Base-by-base conservation (phyloP, 2,113 vertebrate genomes). In the Dicentrarchus labrax region DNA sequence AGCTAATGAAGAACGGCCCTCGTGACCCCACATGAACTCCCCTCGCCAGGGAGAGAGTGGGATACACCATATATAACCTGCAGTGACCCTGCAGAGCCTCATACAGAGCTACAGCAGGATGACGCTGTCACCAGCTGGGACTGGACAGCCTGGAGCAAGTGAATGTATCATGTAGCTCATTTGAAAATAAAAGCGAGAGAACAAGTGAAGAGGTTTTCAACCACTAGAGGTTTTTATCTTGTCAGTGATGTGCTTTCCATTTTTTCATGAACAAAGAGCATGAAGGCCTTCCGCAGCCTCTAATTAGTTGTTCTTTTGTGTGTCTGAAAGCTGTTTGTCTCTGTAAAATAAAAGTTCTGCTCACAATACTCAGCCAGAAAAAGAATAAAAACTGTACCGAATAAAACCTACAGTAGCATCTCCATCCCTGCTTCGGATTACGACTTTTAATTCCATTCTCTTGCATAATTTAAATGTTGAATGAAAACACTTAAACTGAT, bases 1-100 rank as follows among this genome's bases (percentile, higher is more conserved):
- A 87, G 82, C 73, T 83, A 77, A 94, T 93, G 86, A 94, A 67
- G 38, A 78, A 89, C 19, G 76, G 78, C 87, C 89, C 54, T 6
- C 8, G 1, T 84, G 86, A 92, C 84, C 86, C 50, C 0, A 41
- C 5, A 38, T 77, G 83, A 90, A 78, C 73, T 66, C 17, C 50
- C 15, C 12, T 75, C 62, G 59, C 72, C 72, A 12, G 51, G 8
- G 67, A 68, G 67, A 68, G 59, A 86, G 86, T 67, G 78, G 53
- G 68, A 38, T 15, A 21, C 61, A 8, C 50, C 12, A 47, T 11
- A 68, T 30, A 67, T 30, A n/a, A 61, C 77, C 65, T 50, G 38
- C 39, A 59, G 72, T 72, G 67, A 83, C 73, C 61, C 67, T 9
- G 39, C 48, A 30, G 38, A 50, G 56, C 43, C 7, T 50, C 41